These are phyloP conservation scores for Panagrolaimus sp. DNA, from an alignment of 1,140 invertebrate species.

Conservation along the genomic window DNA sequence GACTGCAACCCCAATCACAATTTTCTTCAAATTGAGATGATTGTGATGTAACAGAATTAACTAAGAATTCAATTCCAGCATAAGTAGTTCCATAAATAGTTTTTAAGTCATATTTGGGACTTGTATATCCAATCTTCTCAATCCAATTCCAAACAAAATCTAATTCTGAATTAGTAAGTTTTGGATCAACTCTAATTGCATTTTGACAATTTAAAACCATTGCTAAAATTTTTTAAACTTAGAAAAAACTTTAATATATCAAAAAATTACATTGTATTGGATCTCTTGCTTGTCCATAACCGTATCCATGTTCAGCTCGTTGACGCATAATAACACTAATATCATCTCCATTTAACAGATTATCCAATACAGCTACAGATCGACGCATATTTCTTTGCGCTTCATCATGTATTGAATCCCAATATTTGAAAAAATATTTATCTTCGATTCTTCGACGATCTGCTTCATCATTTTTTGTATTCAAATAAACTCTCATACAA, in stretches of 20 bases:
- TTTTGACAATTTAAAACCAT: slow-evolving; percentile 1
- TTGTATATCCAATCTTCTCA: neutral
- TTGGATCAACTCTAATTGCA: neutral
- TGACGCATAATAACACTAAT: slow-evolving; percentile 2
- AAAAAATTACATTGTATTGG: neutral
- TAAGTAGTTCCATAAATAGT: neutral
- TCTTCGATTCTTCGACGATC: neutral
- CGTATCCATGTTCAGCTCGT: neutral
- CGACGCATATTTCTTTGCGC: neutral
- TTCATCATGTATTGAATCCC: slow-evolving; percentile 1
- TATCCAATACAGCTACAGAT: neutral
- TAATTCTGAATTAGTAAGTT: neutral
- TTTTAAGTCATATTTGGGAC: neutral
- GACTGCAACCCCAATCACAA: slow-evolving; percentile 13
- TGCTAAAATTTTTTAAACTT: neutral
- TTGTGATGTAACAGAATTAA: neutral
- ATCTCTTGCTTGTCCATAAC: neutral
- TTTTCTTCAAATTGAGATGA: slow-evolving; percentile 5
- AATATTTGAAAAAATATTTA: neutral
- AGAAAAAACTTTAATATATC: neutral
- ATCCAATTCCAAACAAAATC: slow-evolving; percentile 13
- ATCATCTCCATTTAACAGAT: neutral
- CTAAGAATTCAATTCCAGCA: neutral
- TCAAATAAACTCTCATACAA: neutral
- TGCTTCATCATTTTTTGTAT: neutral